Evolutionary conservation across 92 coral and sea anemone species (phyloP).

Genomic region (Parazoanthus swiftii): DNA sequence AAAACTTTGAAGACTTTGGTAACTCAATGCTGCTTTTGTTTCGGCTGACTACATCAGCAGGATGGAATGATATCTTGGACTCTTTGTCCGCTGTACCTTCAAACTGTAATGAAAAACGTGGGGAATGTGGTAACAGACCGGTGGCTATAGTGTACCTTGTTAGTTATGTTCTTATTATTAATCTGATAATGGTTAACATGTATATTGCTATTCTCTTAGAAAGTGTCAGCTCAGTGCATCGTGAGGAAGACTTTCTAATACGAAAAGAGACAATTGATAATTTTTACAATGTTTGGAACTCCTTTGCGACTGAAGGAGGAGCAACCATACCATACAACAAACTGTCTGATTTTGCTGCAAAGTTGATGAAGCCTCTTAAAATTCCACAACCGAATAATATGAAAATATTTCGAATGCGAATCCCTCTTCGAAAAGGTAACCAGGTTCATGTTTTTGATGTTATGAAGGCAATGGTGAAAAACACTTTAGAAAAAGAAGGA

Average conservation of each 20-base stretch:
- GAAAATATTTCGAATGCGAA: conserved; percentile 66
- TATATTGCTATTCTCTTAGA: conserved; percentile 92
- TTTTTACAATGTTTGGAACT: conserved; percentile 80
- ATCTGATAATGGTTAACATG: conserved; percentile 90
- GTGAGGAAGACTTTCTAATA: conserved; percentile 82
- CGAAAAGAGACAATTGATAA: conserved; percentile 75
- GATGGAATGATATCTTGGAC: conserved; percentile 89
- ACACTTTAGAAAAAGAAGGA: conserved; percentile 59
- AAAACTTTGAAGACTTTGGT: conserved; percentile 81
- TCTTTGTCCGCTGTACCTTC: conserved; percentile 79
- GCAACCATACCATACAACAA: conserved; percentile 67
- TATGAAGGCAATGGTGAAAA: conserved; percentile 78
- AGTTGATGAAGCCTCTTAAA: conserved; percentile 75
- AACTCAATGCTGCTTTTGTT: conserved; percentile 84
- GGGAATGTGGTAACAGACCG: conserved; percentile 60
- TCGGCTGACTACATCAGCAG: conserved; percentile 85
- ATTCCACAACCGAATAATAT: conserved; percentile 76
- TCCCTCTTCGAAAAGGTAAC: conserved; percentile 82
- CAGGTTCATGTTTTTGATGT: conserved; percentile 89
- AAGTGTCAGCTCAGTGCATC: conserved; percentile 86
- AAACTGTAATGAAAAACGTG: conserved; percentile 65
- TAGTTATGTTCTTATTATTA: conserved; percentile 71
- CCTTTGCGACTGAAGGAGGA: conserved; percentile 76
- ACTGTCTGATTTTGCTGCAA: conserved; percentile 75
- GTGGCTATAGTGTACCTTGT: conserved; percentile 61